Evolutionary conservation across 2,888 invertebrate species (phyloP), one percentile per base, ranked within the genome.

Genomic region (Cecidostiba fungosa): DNA sequence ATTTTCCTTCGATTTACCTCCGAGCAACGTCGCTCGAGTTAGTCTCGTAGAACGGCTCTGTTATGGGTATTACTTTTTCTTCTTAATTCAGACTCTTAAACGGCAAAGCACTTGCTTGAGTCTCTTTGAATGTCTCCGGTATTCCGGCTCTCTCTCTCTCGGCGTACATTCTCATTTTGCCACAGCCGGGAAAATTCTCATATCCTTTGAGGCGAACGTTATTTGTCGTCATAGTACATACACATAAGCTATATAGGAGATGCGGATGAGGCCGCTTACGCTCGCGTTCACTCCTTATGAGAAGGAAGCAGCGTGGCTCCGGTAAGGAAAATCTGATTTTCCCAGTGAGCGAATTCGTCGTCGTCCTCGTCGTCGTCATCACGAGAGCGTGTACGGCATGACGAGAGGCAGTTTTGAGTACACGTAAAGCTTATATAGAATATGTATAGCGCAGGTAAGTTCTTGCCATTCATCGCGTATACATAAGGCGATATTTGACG

Each of bases 61-160:
- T n/a, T 14, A 3, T 14, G n/a, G n/a, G 29, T 26, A 10, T 16
- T 43, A 74, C 50, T 69, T 54, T n/a, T 83, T 59, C 32, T 76
- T 72, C 77, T 77, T 83, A 86, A 86, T 86, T 80, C 79, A 70
- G 54, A 29, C 36, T 76, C 80, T 80, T 77, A 70, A 82, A 79
- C 70, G 70, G 62, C 77, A 19, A 73, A 73, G 66, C 77, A 85
- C 77, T 82, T 66, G 82, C 78, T 85, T 72, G 70, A 32, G 79
- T 79, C 79, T 74, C 76, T 69, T 85, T 77, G 72, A 82, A 80
- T 82, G 29, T 79, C 47, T 16, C 32, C 39, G 29, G 76, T 14
- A 19, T n/a, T 26, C n/a, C n/a, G n/a, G n/a, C n/a, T n/a, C n/a
- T n/a, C n/a, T n/a, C n/a, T n/a, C 59, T 36, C 72, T 32, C 50